Conservation (phyloP, 2,113 vertebrate species). For the Anoura caudifer region DNA sequence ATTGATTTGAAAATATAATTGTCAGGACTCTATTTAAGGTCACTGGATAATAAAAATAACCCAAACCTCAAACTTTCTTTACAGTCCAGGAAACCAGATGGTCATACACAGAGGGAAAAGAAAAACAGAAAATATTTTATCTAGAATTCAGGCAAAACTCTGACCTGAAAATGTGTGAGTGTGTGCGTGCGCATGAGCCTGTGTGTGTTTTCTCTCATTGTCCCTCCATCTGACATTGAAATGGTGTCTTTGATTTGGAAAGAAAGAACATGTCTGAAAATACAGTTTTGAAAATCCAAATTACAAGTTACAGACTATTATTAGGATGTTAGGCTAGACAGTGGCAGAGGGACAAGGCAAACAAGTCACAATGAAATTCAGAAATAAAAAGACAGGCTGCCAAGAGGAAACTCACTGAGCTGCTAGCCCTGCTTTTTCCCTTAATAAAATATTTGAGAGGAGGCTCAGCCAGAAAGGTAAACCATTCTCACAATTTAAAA, state of each 20-base stretch:
- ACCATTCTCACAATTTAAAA: constrained; percentile 44
- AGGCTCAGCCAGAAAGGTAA: constrained; percentile 54
- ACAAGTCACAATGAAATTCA: constrained; percentile 51
- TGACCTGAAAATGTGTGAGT: background rate
- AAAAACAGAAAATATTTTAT: constrained; percentile 9
- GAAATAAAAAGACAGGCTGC: constrained; percentile 46
- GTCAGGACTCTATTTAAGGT: constrained; percentile 27
- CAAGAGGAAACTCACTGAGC: constrained; percentile 38
- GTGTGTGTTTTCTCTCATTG: background rate
- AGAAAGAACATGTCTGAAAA: constrained; percentile 54
- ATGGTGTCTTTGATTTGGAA: constrained; percentile 50
- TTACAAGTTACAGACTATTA: constrained; percentile 56
- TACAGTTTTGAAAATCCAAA: constrained; percentile 67
- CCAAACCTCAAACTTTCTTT: background rate
- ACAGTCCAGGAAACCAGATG: background rate
- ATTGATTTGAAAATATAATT: constrained; percentile 55
- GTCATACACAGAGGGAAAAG: constrained; percentile 17
- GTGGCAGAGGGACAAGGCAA: constrained; percentile 46
- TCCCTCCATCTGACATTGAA: constrained; percentile 50
- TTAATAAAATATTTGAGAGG: constrained; percentile 54
- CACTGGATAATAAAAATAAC: constrained; percentile 36
- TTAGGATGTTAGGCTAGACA: constrained; percentile 57
- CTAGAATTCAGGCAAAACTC: constrained; percentile 5
- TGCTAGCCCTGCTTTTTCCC: background rate
- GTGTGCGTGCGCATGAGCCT: background rate